These are phyloP conservation scores for Caenorhabditis angaria DNA, from an alignment of 2,888 invertebrate genomes.

Conservation along the genomic window DNA sequence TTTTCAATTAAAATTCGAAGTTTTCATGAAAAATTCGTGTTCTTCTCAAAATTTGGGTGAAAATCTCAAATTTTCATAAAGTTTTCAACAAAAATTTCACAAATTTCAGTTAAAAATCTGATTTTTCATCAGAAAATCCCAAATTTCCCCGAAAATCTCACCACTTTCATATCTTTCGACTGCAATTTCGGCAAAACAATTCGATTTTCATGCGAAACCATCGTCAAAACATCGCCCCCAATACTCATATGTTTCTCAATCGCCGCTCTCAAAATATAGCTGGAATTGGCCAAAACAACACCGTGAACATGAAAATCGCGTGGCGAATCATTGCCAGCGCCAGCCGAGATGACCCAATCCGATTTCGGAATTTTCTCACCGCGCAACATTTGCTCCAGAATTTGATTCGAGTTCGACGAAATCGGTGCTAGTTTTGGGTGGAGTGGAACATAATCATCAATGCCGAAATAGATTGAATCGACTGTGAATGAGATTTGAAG, in stretches of 20 bases:
- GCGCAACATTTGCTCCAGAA: slow-evolving; percentile 37
- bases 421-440: slow-evolving; percentile 22
- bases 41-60: no score
- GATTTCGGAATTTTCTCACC: slow-evolving; percentile 40
- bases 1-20: no score
- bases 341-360: slow-evolving; percentile 46
- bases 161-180: slow-evolving; percentile 41
- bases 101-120: neutral
- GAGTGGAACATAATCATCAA: slow-evolving; percentile 24
- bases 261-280: slow-evolving; percentile 33
- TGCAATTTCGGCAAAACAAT: slow-evolving; percentile 41
- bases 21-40: no score
- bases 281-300: slow-evolving; percentile 38
- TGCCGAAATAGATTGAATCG: slow-evolving; percentile 21
- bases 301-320: slow-evolving; percentile 44
- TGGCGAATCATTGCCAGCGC: slow-evolving; percentile 38
- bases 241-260: slow-evolving; percentile 36
- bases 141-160: neutral
- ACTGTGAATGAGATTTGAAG: slow-evolving; percentile 31
- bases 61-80: neutral
- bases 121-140: neutral
- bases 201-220: slow-evolving; percentile 52
- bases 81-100: neutral
- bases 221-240: slow-evolving; percentile 26
- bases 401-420: slow-evolving; percentile 14